phyloP scores from a whole-genome alignment of 2,797 vertebrate species.

The Argya squamiceps region DNA sequence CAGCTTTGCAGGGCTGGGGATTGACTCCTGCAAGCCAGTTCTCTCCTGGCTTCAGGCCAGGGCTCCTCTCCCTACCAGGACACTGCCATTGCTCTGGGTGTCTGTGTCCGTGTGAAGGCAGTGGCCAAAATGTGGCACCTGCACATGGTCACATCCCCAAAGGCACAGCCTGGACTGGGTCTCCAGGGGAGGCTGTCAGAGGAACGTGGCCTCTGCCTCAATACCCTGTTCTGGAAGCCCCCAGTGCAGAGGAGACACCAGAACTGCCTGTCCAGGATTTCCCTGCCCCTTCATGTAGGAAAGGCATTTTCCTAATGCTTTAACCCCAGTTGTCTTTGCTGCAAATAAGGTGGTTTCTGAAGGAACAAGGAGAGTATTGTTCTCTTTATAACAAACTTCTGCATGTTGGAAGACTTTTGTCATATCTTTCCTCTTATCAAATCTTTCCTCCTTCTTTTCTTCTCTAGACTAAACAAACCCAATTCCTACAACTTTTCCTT shows the following conservation, averaged over 20 bases:
- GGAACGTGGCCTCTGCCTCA: background rate
- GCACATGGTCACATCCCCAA: background rate
- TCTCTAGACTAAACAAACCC: conserved; percentile 35
- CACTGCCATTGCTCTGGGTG: background rate
- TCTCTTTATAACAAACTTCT: background rate
- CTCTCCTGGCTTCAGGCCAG: background rate
- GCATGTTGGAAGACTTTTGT: background rate
- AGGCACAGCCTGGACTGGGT: background rate
- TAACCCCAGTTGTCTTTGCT: background rate
- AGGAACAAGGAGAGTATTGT: background rate
- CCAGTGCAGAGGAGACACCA: background rate
- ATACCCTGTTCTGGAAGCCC: background rate
- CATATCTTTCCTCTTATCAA: background rate
- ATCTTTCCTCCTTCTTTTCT: background rate
- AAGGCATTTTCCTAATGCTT: background rate
- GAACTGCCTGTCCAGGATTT: background rate
- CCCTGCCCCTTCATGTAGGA: background rate
- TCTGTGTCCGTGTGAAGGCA: accelerated
- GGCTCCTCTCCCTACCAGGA: background rate
- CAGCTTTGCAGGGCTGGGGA: background rate
- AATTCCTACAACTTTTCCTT: background rate
- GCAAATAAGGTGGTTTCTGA: background rate
- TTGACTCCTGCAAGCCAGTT: background rate
- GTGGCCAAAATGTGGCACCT: background rate
- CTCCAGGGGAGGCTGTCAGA: background rate